phyloP scores from a whole-genome alignment of 2,888 invertebrate genomes.

The Epinotia brunnichana region DNA sequence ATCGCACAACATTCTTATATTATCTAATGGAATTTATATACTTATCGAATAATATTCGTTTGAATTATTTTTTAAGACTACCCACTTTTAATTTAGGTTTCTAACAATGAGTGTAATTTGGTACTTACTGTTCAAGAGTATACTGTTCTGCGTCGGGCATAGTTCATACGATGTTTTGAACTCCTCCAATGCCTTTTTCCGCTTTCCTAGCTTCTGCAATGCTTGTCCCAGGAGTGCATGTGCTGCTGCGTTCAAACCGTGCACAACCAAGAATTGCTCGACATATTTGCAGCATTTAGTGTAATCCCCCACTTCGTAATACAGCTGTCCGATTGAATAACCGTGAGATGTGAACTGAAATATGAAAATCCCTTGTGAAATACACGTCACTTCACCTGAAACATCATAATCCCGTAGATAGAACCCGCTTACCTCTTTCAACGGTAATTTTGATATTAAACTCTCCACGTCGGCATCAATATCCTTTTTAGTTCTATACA shows the following conservation, averaged over 20 bases:
- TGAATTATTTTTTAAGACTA: too few species aligned
- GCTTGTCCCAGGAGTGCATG: conserved; percentile 92
- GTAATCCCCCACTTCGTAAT: conserved; percentile 92
- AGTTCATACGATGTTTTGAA: conserved; percentile 91
- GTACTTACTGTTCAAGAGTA: conserved; percentile 88
- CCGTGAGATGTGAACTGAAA: conserved; percentile 85
- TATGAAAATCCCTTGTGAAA: conserved; percentile 45
- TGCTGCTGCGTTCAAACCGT: conserved; percentile 90
- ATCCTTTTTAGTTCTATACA: conserved; percentile 90
- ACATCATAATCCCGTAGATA: conserved; percentile 51
- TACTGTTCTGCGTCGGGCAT: conserved; percentile 90
- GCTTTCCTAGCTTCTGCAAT: conserved; percentile 88
- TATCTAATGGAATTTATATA: too few species aligned
- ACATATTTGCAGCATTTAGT: conserved; percentile 91
- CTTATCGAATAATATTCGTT: too few species aligned
- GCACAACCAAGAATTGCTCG: conserved; percentile 88
- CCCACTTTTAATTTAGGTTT: too few species aligned
- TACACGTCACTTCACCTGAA: conserved; percentile 48
- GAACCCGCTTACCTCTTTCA: conserved; percentile 87
- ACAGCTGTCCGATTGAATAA: conserved; percentile 92
- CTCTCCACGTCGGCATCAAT: conserved; percentile 93
- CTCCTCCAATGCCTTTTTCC: conserved; percentile 91
- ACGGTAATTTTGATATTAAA: conserved; percentile 87
- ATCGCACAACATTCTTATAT: too few species aligned
- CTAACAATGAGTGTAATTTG: too few species aligned